These are phyloP conservation scores for Nyctibius grandis DNA, from an alignment of 2,797 vertebrate species.

Conservation along the genomic window DNA sequence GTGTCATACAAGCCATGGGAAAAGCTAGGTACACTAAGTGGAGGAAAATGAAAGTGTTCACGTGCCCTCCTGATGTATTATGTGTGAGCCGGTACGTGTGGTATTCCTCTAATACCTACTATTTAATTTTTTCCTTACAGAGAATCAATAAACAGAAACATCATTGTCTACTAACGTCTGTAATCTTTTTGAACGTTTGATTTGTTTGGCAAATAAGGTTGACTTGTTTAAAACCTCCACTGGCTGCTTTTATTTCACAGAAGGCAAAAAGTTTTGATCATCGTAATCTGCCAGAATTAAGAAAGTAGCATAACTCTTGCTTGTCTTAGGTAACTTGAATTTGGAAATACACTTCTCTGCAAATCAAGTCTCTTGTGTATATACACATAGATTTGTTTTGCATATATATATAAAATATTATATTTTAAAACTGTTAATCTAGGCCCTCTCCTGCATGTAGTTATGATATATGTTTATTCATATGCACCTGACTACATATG, in stretches of 20 bases:
- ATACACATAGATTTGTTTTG: not conserved
- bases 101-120: not conserved
- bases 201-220: not conserved
- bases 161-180: not conserved
- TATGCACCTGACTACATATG: not conserved
- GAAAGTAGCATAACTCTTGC: not conserved
- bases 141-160: not conserved
- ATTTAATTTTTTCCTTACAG: not conserved
- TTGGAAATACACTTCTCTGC: not conserved
- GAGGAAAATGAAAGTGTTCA: not conserved
- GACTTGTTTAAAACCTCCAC: not conserved
- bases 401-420: not conserved
- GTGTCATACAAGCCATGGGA: not conserved
- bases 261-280: not conserved
- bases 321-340: not conserved
- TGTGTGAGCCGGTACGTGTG: not conserved
- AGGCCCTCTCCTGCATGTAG: not conserved
- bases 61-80: rapidly evolving
- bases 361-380: not conserved
- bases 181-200: not conserved
- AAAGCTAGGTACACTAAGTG: not conserved
- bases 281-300: slow-evolving; percentile 9
- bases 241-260: not conserved
- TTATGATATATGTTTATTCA: not conserved
- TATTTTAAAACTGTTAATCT: not conserved